Base-by-base conservation (phyloP, 2,113 vertebrate species). In the Martes martes region DNA sequence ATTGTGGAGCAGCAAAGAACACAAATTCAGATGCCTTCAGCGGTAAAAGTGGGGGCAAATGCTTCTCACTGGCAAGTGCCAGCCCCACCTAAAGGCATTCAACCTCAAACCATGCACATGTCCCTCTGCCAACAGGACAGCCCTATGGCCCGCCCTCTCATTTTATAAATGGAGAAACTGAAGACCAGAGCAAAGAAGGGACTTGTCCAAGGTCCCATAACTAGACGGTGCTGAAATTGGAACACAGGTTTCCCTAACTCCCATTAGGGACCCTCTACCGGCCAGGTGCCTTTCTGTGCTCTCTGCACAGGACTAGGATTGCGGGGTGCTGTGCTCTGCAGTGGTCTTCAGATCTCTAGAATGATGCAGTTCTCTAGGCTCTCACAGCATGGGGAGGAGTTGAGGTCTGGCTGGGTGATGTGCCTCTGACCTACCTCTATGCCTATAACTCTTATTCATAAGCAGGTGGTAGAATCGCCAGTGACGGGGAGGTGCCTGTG, bases 111-210 rank as follows among this genome's bases (percentile, higher is more conserved):
- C 28, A 9, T 10, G 7, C 6, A 23, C 9, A 26, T 11, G 36
- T 47, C 61, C 31, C 50, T 47, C 84, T 67, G 57, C 55, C 42
- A 57, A 1, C 18, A 23, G 91, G 52, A 39, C n/a, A 31, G 79
- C 50, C 90, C 79, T 65, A 6, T 8, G 36, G 61, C 50, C 28
- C 45, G 15, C 47, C 39, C 33, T 96, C 11, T 86, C 13, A 7
- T 97, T 89, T 93, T 91, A 42, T 15, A 55, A 76, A 80, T 26
- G 47, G 28, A 31, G 81, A 90, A 73, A 84, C 61, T 13, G 39
- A 91, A 69, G 95, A 47, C 28, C n/a, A 52, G 15, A 36, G 59
- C 26, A 45, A 21, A 28, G 33, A 65, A 47, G 21, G 83, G 59
- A 45, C 39, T 71, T 39, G 16, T n/a, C 71, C 24, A 16, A 52